A percentile compares a stretch with the other conserved stretches of the same genome.
Evolutionary conservation across 2,888 invertebrate species (phyloP).

Genomic region (Andrena fulva): DNA sequence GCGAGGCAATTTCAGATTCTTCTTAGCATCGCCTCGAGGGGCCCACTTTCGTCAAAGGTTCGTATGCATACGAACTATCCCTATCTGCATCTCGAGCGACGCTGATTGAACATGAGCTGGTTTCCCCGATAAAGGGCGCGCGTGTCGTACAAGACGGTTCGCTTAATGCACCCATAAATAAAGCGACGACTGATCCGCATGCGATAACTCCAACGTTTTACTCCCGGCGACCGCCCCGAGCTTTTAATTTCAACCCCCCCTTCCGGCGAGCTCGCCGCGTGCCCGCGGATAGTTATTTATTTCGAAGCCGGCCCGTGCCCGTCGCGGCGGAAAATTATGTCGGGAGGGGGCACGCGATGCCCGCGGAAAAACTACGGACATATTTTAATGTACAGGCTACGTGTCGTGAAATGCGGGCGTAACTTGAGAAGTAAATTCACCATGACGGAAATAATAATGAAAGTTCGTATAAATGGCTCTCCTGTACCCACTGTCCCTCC

Average conservation of each 20-base stretch:
- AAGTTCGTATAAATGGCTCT: conserved; percentile 1
- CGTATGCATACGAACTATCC: conserved; percentile 61
- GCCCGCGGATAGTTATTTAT: conserved; percentile 20
- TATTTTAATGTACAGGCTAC: not conserved
- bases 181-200: conserved; percentile 58
- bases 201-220: conserved; percentile 48
- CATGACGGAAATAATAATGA: conserved; percentile 5
- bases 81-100: conserved; percentile 56
- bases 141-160: conserved; percentile 28
- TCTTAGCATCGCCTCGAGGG: conserved; percentile 17
- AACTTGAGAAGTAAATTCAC: conserved; percentile 5
- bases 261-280: not conserved
- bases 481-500: not conserved
- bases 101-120: conserved; percentile 41
- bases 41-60: conserved; percentile 22
- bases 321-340: conserved; percentile 18
- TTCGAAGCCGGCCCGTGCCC: not conserved
- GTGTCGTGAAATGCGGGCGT: not conserved
- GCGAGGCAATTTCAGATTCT: conserved; percentile 1
- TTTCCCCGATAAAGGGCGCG: conserved; percentile 48
- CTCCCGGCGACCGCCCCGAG: conserved; percentile 1
- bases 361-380: not conserved
- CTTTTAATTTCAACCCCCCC: conserved; percentile 41
- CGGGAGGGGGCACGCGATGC: conserved; percentile 4
- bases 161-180: conserved; percentile 61